phyloP scores from a whole-genome alignment of 1,140 invertebrate species.

The Helicorthomorpha holstii region DNA sequence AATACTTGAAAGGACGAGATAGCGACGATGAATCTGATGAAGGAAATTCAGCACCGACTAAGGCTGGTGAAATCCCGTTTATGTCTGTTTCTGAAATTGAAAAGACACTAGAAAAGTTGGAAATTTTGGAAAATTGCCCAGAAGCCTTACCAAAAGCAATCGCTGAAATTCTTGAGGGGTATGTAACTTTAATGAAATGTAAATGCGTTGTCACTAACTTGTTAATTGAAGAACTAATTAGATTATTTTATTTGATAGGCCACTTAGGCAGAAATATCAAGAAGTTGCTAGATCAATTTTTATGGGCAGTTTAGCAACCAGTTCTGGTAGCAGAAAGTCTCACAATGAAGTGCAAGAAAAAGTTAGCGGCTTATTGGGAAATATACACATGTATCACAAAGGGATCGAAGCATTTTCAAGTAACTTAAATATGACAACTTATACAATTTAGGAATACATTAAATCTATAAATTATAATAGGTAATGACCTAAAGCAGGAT shows the following conservation, averaged over 20 bases:
- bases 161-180: conserved; percentile 24
- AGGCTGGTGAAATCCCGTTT: conserved; percentile 36
- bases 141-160: conserved; percentile 29
- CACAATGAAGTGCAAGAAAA: conserved; percentile 64
- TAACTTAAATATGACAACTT: conserved; percentile 12
- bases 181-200: conserved; percentile 6
- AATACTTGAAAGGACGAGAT: conserved; percentile 32
- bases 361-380: conserved; percentile 48
- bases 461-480: neutral
- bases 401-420: conserved; percentile 48
- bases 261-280: conserved; percentile 25
- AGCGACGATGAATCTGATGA: conserved; percentile 37
- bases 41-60: conserved; percentile 22
- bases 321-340: conserved; percentile 42
- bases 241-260: conserved; percentile 22
- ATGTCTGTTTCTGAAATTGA: conserved; percentile 48
- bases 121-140: conserved; percentile 30
- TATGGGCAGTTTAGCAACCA: conserved; percentile 42
- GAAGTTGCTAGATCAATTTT: conserved; percentile 44
- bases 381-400: conserved; percentile 70
- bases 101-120: conserved; percentile 38
- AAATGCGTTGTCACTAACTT: conserved; percentile 10
- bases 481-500: conserved; percentile 41
- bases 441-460: neutral
- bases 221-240: conserved; percentile 30